Base-by-base conservation (phyloP, 2,113 vertebrate genomes). In the Nothoprocta pentlandii region DNA sequence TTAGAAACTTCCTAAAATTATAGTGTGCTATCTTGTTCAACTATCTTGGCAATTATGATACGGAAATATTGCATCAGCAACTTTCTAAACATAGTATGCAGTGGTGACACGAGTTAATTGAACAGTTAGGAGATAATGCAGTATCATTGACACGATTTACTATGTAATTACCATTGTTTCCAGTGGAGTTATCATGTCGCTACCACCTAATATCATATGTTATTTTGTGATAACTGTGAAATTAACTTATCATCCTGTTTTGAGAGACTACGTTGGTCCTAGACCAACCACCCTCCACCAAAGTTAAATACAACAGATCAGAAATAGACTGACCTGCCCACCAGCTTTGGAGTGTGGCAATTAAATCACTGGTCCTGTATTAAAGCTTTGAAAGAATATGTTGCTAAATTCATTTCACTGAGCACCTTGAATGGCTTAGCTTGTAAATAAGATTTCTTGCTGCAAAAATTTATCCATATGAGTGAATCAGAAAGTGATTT, bases 111-210 rank as follows among this genome's bases (percentile, higher is more conserved):
- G 36, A 97, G 95, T 95, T 97, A 97, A 97, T 97, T 97, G 95
- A 95, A 93, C 94, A 96, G 94, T 96, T 95, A 93, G 81, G 81
- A 97, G 97, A 97, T 97, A 97, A 96, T 97, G 92, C 95, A 95
- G 94, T 96, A 97, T 92, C 89, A 85, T 93, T 96, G 95, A 96
- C 96, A 97, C 93, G 64, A 97, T 96, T 96, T 97, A 97, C 96
- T 96, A 92, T 96, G 95, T 97, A 97, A 97, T 97, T 97, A 97
- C 96, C 85, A 96, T 97, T 97, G 96, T 97, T 96, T 97, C 92
- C 92, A 97, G 91, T 97, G 92, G 89, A 97, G 92, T 97, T 97
- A 96, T 97, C 92, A 86, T 97, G 92, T 96, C 46, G 3, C 85
- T 91, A 91, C 78, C 90, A 95, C 94, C 95, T 96, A 96, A 93